Conservation (phyloP, 2,888 invertebrate genomes). For the Margaritifera margaritifera region DNA sequence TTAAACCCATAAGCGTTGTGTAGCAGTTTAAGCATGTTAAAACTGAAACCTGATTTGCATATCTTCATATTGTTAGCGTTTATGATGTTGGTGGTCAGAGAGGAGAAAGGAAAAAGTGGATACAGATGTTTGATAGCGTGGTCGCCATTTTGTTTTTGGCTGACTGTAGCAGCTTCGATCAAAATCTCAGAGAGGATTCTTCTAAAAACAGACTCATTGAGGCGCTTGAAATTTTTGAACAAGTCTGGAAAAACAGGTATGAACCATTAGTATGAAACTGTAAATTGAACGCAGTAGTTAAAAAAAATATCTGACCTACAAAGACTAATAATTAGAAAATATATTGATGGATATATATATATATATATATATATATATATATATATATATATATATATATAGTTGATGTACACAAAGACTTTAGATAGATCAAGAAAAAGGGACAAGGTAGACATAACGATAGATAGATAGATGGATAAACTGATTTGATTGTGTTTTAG, state of each 20-base stretch:
- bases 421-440: too few species aligned
- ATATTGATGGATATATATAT: too few species aligned
- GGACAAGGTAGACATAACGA: too few species aligned
- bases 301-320: too few species aligned
- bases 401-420: too few species aligned
- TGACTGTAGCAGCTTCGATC: constrained; percentile 87
- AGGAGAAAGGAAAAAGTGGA: constrained; percentile 88
- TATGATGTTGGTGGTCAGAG: constrained; percentile 89
- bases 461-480: too few species aligned
- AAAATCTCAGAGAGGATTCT: constrained; percentile 82
- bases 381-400: too few species aligned
- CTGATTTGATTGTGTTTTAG: too few species aligned
- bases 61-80: constrained; percentile 75
- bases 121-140: constrained; percentile 87
- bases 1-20: too few species aligned
- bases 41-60: neutral
- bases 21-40: neutral
- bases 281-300: neutral
- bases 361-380: neutral
- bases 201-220: constrained; percentile 83
- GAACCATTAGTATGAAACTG: neutral
- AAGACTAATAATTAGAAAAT: too few species aligned
- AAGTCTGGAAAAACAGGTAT: constrained; percentile 85
- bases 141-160: constrained; percentile 87
- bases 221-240: constrained; percentile 82